Evolutionary conservation across 1,140 invertebrate genomes (phyloP).

Genomic region (Drosophila nannoptera): DNA sequence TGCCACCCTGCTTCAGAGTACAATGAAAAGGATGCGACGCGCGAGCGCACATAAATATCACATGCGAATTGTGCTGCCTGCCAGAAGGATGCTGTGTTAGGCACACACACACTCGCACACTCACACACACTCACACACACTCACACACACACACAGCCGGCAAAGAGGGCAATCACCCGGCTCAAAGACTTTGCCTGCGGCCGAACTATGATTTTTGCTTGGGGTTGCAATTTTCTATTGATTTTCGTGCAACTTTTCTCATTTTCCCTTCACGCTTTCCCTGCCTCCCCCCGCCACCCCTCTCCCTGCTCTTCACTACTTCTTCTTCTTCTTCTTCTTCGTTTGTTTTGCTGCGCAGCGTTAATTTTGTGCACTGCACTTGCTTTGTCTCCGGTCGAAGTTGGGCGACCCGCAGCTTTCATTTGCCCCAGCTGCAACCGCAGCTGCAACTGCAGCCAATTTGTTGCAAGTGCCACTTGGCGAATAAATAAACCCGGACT

Average conservation of each 20-base stretch:
- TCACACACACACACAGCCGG: conserved; percentile 48
- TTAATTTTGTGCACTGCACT: conserved; percentile 36
- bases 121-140: conserved; percentile 5
- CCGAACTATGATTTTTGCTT: conserved; percentile 47
- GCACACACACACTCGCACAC: conserved; percentile 32
- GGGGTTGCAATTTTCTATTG: conserved; percentile 73
- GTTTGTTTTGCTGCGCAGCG: conserved; percentile 35
- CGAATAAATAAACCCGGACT: conserved; percentile 49
- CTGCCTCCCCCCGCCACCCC: no score
- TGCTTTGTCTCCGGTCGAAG: conserved; percentile 41
- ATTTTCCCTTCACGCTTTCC: neutral
- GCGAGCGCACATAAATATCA: conserved; percentile 71
- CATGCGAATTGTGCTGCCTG: conserved; percentile 27
- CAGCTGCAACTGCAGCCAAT: conserved; percentile 50
- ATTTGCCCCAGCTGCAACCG: conserved; percentile 10
- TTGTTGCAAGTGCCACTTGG: conserved; percentile 70
- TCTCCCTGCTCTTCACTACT: no score
- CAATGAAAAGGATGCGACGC: conserved; percentile 73
- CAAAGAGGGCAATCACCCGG: conserved; percentile 75
- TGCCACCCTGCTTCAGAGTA: conserved; percentile 29
- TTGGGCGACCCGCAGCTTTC: conserved; percentile 54
- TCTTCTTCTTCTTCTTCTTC: neutral
- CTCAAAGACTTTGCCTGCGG: conserved; percentile 31
- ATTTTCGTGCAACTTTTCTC: conserved; percentile 54
- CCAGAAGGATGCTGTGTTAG: conserved; percentile 33